Evolutionary conservation across 1,140 invertebrate species (phyloP).

Genomic region (Telenomus remus): DNA sequence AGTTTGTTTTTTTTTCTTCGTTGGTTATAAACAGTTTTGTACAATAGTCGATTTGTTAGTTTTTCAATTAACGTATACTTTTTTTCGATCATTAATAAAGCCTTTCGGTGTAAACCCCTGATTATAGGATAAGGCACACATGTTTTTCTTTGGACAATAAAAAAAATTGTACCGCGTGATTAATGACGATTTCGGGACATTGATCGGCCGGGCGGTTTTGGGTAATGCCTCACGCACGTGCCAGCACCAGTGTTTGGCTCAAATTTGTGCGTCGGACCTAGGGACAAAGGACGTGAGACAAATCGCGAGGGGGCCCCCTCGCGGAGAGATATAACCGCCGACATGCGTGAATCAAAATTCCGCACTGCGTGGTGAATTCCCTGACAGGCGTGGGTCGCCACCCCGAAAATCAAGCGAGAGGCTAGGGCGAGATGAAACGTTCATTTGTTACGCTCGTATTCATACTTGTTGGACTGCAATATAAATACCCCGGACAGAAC

Average conservation of each 20-base stretch:
- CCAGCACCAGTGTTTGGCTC: constrained; percentile 38
- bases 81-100: constrained; percentile 22
- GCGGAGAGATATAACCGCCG: constrained; percentile 49
- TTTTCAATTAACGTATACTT: constrained; percentile 9
- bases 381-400: constrained; percentile 47
- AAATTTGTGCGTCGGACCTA: constrained; percentile 42
- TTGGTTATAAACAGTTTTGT: no score
- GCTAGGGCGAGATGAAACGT: constrained; percentile 39
- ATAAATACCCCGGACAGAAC: constrained; percentile 44
- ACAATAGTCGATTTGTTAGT: no score
- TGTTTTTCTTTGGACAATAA: constrained; percentile 29
- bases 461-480: constrained; percentile 43
- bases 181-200: constrained; percentile 45
- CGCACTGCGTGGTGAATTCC: constrained; percentile 43
- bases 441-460: constrained; percentile 49
- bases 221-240: constrained; percentile 51
- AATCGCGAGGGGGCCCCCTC: constrained; percentile 51
- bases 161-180: constrained; percentile 39
- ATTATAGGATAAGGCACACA: constrained; percentile 44
- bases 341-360: constrained; percentile 51
- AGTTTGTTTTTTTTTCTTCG: no score
- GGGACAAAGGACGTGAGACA: constrained; percentile 48
- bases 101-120: constrained; percentile 25
- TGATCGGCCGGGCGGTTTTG: constrained; percentile 50
- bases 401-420: constrained; percentile 46